phyloP scores from a whole-genome alignment of 2,888 invertebrate species.

The Lithophane ornitopus region DNA sequence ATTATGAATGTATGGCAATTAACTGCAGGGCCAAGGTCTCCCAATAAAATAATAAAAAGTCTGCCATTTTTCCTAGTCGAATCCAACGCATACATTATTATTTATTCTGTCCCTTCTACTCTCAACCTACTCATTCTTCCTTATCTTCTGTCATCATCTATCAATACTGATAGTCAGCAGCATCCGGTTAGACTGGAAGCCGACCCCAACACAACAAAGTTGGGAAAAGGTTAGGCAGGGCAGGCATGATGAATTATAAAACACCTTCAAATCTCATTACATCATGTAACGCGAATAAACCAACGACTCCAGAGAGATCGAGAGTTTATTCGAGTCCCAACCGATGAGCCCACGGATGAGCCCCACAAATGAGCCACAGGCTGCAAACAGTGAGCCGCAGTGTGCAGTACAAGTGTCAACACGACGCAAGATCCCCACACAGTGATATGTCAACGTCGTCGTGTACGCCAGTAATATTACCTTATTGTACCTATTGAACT shows the following conservation, averaged over 20 bases:
- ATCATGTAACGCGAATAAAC: not conserved
- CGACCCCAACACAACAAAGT: not conserved
- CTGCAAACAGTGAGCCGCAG: not conserved
- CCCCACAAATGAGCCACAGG: constrained; percentile 8
- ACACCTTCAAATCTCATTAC: not conserved
- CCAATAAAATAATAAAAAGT: not conserved
- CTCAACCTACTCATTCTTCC: not conserved
- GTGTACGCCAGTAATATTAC: not conserved
- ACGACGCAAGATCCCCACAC: not conserved
- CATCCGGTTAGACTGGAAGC: too few species aligned
- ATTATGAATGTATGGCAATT: not conserved
- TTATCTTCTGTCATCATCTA: too few species aligned
- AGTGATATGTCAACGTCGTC: constrained; percentile 25
- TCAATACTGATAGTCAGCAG: not conserved
- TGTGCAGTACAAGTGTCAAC: constrained; percentile 34
- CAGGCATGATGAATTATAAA: not conserved
- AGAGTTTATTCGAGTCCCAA: too few species aligned
- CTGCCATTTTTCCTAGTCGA: too few species aligned
- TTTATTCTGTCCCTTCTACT: not conserved
- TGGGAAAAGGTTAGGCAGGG: not conserved
- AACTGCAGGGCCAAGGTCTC: not conserved
- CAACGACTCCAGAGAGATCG: too few species aligned
- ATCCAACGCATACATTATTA: not conserved
- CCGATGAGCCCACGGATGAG: too few species aligned
- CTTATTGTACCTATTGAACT: constrained; percentile 32